Percentiles rank a stretch among this genome's conserved stretches.
Conservation (phyloP, 2,113 vertebrate genomes). For the Hystrix cristata region DNA sequence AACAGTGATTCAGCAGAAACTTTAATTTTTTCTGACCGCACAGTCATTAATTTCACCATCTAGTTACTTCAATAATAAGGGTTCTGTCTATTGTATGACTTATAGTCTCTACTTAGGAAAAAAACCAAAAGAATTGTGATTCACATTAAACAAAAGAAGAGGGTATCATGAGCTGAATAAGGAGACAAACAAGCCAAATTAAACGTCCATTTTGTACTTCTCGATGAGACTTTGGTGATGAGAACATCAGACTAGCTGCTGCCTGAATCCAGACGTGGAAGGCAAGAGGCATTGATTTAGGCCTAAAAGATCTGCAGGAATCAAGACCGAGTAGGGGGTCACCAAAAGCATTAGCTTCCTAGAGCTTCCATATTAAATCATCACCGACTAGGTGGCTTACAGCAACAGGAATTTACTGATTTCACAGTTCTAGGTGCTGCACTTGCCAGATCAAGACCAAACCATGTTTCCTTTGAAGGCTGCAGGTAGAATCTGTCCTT, state of each 20-base stretch:
- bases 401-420: neutral
- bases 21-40: too few species aligned
- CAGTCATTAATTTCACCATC: too few species aligned
- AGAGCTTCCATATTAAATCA: neutral
- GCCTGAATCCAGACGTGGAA: neutral
- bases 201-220: neutral
- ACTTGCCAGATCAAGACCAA: neutral
- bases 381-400: neutral
- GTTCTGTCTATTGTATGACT: too few species aligned
- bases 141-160: slow-evolving; percentile 30
- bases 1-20: neutral
- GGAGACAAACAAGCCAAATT: neutral
- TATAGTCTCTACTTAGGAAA: too few species aligned
- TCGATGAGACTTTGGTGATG: neutral
- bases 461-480: neutral
- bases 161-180: neutral
- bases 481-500: neutral
- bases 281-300: neutral
- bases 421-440: neutral
- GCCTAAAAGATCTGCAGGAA: neutral
- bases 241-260: neutral
- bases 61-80: too few species aligned
- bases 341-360: neutral
- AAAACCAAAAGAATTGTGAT: neutral
- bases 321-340: neutral